Evolutionary conservation across 2,888 invertebrate genomes (phyloP), one percentile per base, ranked within the genome.

Genomic region (Pycnomerus fuliginosus): DNA sequence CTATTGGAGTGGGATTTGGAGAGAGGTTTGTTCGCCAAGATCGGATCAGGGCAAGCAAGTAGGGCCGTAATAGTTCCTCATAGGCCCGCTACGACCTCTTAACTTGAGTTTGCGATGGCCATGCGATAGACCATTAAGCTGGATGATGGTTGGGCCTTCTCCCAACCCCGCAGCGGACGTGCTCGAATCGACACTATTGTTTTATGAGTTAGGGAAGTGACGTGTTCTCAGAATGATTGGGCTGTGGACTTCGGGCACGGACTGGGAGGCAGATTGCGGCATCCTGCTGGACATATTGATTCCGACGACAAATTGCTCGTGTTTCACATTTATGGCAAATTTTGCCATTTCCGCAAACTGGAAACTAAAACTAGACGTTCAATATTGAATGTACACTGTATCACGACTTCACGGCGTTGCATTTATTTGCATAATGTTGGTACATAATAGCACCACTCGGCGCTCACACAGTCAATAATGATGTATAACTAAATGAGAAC

Each of bases 1-100:
- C 27, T 41, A 38, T 47, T 46, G 20, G 33, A 44, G 33, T 36
- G 30, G 37, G 14, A 17, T 20, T 20, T 20, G 5, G 25, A 12
- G 31, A n/a, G 31, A 20, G 15, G 17, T 35, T 20, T 16, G 29
- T 25, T 17, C 44, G 46, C 41, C 42, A 17, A 52, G 48, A 50
- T 48, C 44, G 52, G 50, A 48, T 46, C 45, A 44, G 28, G 37
- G 34, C 28, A 40, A 40, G 44, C 38, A 38, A 46, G 39, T 28
- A 30, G 39, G 44, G 45, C 28, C 53, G 51, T 65, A 63, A 62
- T 61, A 62, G 62, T 62, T 62, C 60, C 58, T 61, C 61, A 58
- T 61, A 60, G 61, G 60, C 61, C 46, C 46, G 53, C 62, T 56
- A 64, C 60, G 66, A 60, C 62, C 65, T 62, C 65, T 65, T 64